Evolutionary conservation across 2,797 vertebrate genomes (phyloP).

Genomic region (Gorsachius magnificus): DNA sequence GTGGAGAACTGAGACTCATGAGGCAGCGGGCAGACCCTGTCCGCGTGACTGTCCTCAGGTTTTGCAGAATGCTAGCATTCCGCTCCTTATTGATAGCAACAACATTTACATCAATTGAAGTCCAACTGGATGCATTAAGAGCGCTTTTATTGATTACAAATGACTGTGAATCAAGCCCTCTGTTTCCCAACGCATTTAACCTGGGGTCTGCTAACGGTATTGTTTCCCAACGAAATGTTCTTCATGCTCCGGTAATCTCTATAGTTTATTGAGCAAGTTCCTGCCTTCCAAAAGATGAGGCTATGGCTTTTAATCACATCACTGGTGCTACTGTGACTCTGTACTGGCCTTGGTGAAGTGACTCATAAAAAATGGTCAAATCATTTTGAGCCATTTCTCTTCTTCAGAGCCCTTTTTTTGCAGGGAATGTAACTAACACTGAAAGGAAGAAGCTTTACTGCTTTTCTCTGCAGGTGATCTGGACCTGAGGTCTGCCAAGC

Average conservation of each 20-base stretch:
- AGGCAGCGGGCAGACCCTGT: background rate
- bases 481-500: background rate
- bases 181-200: background rate
- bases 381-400: background rate
- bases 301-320: background rate
- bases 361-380: background rate
- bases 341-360: background rate
- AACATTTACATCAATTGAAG: background rate
- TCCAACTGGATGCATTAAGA: background rate
- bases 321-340: background rate
- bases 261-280: background rate
- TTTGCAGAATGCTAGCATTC: background rate
- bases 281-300: background rate
- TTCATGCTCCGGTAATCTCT: background rate
- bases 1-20: background rate
- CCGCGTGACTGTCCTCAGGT: background rate
- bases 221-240: background rate
- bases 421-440: background rate
- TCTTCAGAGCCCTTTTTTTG: background rate
- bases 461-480: background rate
- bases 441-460: background rate
- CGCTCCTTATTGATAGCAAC: background rate
- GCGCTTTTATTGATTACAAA: background rate
- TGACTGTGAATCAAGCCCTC: background rate
- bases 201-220: background rate